Percentiles rank a stretch among this genome's conserved stretches.
phyloP scores from a whole-genome alignment of 2,113 vertebrate genomes.

The Sceloporus undulatus region DNA sequence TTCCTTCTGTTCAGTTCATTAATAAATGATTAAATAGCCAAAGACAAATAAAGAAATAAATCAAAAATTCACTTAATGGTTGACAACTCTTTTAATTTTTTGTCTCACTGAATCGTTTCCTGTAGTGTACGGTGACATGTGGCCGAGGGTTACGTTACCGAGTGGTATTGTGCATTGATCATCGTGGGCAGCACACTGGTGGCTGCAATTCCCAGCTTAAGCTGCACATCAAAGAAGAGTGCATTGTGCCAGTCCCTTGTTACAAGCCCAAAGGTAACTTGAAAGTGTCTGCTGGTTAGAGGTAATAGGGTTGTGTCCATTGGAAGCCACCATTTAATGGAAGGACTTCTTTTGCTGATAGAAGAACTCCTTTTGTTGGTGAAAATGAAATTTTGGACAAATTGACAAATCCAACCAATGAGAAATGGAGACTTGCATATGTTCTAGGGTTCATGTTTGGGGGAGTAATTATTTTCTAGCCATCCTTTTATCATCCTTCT shows the following conservation, averaged over 20 bases:
- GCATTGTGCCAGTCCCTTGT: conserved; percentile 87
- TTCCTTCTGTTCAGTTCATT: too few relatives aligned
- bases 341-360: background rate
- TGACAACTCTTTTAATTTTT: background rate
- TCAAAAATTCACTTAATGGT: too few relatives aligned
- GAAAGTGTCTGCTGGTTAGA: conserved; percentile 39
- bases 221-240: conserved; percentile 94
- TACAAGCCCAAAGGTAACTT: conserved; percentile 89
- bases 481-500: too few relatives aligned
- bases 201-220: conserved; percentile 88
- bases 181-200: conserved; percentile 89
- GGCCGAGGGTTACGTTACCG: conserved; percentile 91
- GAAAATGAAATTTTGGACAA: too few relatives aligned
- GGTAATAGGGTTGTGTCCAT: background rate
- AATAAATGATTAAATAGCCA: too few relatives aligned
- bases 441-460: too few relatives aligned
- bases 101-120: conserved; percentile 43
- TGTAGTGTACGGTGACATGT: conserved; percentile 93
- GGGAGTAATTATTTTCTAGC: too few relatives aligned
- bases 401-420: too few relatives aligned
- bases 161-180: conserved; percentile 92
- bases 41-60: background rate
- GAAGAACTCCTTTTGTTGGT: background rate
- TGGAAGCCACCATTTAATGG: too few relatives aligned
- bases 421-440: too few relatives aligned